phyloP scores from a whole-genome alignment of 2,888 invertebrate genomes.

The Protula sp. region DNA sequence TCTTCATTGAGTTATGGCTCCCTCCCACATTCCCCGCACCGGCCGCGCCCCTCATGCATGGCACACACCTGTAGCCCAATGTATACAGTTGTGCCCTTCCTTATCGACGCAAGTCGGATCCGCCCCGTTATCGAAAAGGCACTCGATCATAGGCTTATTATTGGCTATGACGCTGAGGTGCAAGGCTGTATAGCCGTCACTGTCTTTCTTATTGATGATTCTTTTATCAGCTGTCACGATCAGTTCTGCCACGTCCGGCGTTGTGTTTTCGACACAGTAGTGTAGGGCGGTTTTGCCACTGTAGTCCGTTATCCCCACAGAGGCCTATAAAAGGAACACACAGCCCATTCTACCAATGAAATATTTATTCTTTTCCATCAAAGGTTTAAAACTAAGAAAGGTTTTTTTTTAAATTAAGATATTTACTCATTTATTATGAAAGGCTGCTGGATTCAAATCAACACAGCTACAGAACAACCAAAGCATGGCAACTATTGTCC shows the following conservation, averaged over 20 bases:
- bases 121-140: slow-evolving; percentile 80
- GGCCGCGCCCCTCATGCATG: too few species aligned
- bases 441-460: too few species aligned
- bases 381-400: too few species aligned
- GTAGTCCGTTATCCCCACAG: slow-evolving; percentile 27
- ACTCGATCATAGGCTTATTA: slow-evolving; percentile 60
- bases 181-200: slow-evolving; percentile 68
- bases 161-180: slow-evolving; percentile 74
- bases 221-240: slow-evolving; percentile 65
- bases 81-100: slow-evolving; percentile 90
- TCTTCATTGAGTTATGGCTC: too few species aligned
- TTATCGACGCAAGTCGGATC: slow-evolving; percentile 85
- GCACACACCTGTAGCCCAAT: slow-evolving; percentile 91
- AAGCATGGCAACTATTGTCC: too few species aligned
- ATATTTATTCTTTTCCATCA: too few species aligned
- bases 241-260: slow-evolving; percentile 65
- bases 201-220: slow-evolving; percentile 49
- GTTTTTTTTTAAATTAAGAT: too few species aligned
- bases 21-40: too few species aligned
- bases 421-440: too few species aligned
- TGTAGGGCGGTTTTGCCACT: slow-evolving; percentile 70
- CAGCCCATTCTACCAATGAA: too few species aligned
- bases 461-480: too few species aligned
- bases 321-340: slow-evolving; percentile 8
- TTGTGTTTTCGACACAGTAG: slow-evolving; percentile 73